Base-by-base conservation (phyloP, 2,797 vertebrate genomes). In the Chromobotia macracanthus region DNA sequence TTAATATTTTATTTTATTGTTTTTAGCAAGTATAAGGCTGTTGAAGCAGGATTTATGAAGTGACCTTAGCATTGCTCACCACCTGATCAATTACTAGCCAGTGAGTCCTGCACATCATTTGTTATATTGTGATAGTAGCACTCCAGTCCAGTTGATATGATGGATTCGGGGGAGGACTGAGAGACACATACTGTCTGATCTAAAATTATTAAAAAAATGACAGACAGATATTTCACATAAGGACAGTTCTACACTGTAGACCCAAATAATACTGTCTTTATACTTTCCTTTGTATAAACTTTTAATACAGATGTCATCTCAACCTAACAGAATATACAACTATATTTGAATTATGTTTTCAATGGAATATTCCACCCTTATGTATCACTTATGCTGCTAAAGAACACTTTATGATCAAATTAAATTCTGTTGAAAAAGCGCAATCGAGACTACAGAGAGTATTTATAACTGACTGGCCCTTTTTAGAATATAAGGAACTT, bases 351-450 rank as follows among this genome's bases (percentile, higher is more conserved):
- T n/a, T n/a, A n/a, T n/a, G n/a, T n/a, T n/a, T n/a, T 38, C n/a
- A 58, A 8, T 18, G 13, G 13, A 44, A 25, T 25, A 25, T 58
- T 46, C n/a, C 28, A 16, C 31, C 48, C 44, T 19, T 15, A 51
- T 25, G 55, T 18, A 64, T 63, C 28, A 21, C 25, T 55, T 12
- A 5, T 69, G 79, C 21, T 80, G 80, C 85, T 58, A 53, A 25
- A 74, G 19, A 21, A 11, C 0, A 5, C 44, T 48, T 44, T n/a
- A n/a, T n/a, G n/a, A n/a, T n/a, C n/a, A n/a, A n/a, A n/a, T n/a
- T n/a, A n/a, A n/a, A n/a, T 18, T 23, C 1, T 21, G 48, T 72
- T 76, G 48, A 66, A 38, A 75, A 25, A 11, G 41, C 35, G 55
- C 35, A 61, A 63, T 25, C n/a, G 13, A 66, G 55, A 48, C 44